phyloP scores from a whole-genome alignment of 1,140 invertebrate genomes.

The Chymomyza costata region DNA sequence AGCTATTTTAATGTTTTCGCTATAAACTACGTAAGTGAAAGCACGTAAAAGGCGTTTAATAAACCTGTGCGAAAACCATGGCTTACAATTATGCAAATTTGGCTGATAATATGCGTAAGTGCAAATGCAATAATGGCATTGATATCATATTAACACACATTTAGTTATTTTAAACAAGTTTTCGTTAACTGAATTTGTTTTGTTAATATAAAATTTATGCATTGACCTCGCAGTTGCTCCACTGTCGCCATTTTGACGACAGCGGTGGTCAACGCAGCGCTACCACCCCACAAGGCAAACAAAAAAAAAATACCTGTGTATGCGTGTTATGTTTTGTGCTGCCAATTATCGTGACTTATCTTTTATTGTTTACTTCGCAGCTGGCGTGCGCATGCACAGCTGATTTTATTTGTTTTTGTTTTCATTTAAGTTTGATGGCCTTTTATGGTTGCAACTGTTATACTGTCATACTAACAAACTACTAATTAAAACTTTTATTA shows the following conservation, averaged over 20 bases:
- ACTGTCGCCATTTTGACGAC: too few relatives aligned
- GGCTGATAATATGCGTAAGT: constrained; percentile 66
- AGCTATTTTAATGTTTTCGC: too few relatives aligned
- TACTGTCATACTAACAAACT: too few relatives aligned
- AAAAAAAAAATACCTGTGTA: constrained; percentile 33
- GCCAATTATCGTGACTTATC: constrained; percentile 12
- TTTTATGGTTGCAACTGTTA: background rate
- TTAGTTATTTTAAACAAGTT: background rate
- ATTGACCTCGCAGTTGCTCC: background rate
- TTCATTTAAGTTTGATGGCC: background rate
- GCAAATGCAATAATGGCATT: background rate
- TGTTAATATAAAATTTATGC: background rate
- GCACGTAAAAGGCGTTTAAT: too few relatives aligned
- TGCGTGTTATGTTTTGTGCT: constrained; percentile 16
- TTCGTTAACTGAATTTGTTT: background rate
- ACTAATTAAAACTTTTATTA: too few relatives aligned
- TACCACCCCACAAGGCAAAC: constrained; percentile 4
- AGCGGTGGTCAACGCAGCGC: background rate
- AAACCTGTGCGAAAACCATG: too few relatives aligned
- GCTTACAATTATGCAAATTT: constrained; percentile 54
- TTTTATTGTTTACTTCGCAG: constrained; percentile 23
- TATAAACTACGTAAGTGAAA: too few relatives aligned
- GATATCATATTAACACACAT: background rate
- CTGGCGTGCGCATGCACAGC: constrained; percentile 24
- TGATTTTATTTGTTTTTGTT: constrained; percentile 36